Evolutionary conservation across 1,140 invertebrate species (phyloP).

Genomic region (Geopemphigus sp.): DNA sequence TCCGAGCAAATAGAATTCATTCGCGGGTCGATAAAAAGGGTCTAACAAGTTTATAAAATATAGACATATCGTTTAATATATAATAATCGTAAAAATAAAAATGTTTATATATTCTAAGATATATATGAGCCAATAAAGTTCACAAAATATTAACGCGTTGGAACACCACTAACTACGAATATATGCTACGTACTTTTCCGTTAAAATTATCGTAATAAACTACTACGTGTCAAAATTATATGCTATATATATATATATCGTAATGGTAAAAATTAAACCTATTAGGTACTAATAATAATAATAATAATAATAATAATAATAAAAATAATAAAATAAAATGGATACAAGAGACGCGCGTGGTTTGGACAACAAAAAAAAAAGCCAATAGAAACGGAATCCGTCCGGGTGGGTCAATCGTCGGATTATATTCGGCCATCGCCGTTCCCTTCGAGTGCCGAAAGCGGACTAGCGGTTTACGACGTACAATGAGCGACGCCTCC

Average conservation of each 20-base stretch:
- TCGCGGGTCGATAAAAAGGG: background rate
- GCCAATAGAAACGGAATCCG: too few relatives aligned
- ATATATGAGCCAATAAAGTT: background rate
- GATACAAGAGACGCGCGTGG: background rate
- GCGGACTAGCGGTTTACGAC: background rate
- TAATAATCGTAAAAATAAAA: background rate
- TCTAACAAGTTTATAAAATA: background rate
- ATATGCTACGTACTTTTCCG: background rate
- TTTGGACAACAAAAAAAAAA: background rate
- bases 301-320: background rate
- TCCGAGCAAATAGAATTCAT: background rate
- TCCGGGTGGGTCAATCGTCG: too few relatives aligned
- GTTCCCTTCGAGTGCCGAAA: background rate
- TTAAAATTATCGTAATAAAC: background rate
- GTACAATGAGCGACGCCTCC: background rate
- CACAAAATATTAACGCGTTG: background rate
- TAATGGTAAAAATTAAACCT: constrained; percentile 10
- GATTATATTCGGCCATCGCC: too few relatives aligned
- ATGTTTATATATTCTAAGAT: background rate
- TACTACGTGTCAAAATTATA: background rate
- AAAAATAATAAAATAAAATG: background rate
- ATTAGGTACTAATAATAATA: constrained; percentile 16
- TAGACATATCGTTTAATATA: constrained; percentile 10
- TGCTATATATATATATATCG: background rate
- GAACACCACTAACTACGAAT: background rate